Conservation (phyloP, 2,113 vertebrate genomes). For the Camelus dromedarius region DNA sequence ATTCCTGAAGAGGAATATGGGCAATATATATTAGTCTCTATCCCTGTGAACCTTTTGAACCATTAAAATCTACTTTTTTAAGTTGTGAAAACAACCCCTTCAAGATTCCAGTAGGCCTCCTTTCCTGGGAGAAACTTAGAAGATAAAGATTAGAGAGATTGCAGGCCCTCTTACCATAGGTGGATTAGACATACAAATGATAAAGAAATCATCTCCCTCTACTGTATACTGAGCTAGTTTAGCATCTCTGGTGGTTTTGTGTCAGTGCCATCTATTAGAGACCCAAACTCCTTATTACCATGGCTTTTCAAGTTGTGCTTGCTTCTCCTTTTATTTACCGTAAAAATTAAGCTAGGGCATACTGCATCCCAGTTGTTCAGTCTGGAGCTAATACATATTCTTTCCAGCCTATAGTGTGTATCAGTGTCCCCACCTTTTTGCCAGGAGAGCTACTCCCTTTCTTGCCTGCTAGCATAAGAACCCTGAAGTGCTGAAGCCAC, state of each 20-base stretch:
- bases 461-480: neutral
- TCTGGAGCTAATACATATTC: neutral
- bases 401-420: neutral
- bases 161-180: neutral
- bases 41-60: neutral
- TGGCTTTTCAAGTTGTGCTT: neutral
- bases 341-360: neutral
- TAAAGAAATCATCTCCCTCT: neutral
- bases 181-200: neutral
- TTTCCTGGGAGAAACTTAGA: neutral
- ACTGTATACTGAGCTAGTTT: accelerated
- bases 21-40: neutral
- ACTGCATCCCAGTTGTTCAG: neutral
- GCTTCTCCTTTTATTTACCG: neutral
- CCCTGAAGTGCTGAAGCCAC: neutral
- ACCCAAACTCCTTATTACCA: neutral
- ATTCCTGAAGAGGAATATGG: neutral
- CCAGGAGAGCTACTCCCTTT: neutral
- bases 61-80: neutral
- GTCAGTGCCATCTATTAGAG: neutral
- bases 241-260: neutral
- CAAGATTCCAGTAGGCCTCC: neutral
- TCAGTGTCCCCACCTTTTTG: neutral
- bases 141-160: neutral
- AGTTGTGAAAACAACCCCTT: neutral